Percentiles rank a stretch among this genome's conserved stretches.
These are phyloP conservation scores for Conomelus anceps DNA, from an alignment of 2,888 invertebrate genomes.

Conservation along the genomic window DNA sequence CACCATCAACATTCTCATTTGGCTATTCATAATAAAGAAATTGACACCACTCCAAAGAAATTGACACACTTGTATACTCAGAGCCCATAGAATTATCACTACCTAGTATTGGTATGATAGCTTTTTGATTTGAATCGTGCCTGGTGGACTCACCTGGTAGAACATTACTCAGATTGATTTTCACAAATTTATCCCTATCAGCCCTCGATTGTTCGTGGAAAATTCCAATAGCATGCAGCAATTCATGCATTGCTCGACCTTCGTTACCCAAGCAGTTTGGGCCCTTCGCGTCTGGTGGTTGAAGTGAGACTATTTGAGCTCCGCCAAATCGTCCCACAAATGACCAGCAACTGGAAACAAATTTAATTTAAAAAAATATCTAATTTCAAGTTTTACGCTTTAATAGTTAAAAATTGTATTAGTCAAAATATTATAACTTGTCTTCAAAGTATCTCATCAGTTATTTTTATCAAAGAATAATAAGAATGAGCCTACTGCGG, in stretches of 20 bases:
- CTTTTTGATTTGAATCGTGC: neutral
- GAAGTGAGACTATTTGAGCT: slow-evolving; percentile 63
- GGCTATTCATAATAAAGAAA: too few relatives aligned
- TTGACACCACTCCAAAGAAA: too few relatives aligned
- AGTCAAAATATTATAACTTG: too few relatives aligned
- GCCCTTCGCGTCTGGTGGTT: slow-evolving; percentile 53
- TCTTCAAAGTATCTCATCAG: too few relatives aligned
- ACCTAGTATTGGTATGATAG: too few relatives aligned
- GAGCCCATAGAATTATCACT: too few relatives aligned
- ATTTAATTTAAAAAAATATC: neutral
- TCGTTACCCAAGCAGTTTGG: slow-evolving; percentile 59
- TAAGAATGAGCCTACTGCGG: too few relatives aligned
- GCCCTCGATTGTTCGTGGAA: slow-evolving; percentile 74
- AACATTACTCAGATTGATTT: slow-evolving; percentile 61
- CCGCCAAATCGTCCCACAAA: slow-evolving; percentile 68
- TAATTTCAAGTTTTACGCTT: too few relatives aligned
- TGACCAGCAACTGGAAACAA: slow-evolving; percentile 58
- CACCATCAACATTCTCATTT: too few relatives aligned
- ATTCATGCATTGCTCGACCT: slow-evolving; percentile 71
- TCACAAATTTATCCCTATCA: slow-evolving; percentile 64
- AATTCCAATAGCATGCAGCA: slow-evolving; percentile 73
- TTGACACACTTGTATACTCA: too few relatives aligned
- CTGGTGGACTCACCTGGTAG: slow-evolving; percentile 47
- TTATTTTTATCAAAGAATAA: too few relatives aligned
- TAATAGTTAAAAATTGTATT: too few relatives aligned